Evolutionary conservation across 2,113 vertebrate genomes (phyloP), one percentile per base, ranked within the genome.

Genomic region (Pseudonaja textilis): DNA sequence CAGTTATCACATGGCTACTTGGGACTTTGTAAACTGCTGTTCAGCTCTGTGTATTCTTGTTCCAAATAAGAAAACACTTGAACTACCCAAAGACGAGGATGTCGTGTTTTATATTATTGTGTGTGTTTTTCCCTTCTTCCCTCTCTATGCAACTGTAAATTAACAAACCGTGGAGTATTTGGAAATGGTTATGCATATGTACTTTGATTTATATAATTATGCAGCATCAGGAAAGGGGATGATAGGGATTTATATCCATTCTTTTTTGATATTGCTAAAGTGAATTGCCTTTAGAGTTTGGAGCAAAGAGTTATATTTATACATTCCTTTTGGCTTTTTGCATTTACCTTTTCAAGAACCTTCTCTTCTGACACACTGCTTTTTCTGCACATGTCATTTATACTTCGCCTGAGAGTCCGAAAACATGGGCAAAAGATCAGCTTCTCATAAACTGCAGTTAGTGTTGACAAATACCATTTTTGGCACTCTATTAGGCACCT

Each of bases 61-160:
- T 94, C 96, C 95, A 97, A 96, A 96, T 93, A 96, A 96, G 96
- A 59, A 96, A 96, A 97, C 96, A 98, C 98, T 90, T 97, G 96
- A 97, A 97, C 69, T 97, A 98, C 98, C 98, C 99, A 99, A 98
- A 99, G 98, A 99, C 91, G 18, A 98, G 95, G 96, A 97, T 97
- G 96, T 97, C 97, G 97, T 98, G 96, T 97, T 98, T 98, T 98
- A 97, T 96, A 97, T 95, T 97, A 96, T 94, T 95, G 74, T 94
- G 94, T 97, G 94, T 97, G 97, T 97, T 97, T 97, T 93, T 94
- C 86, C 57, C 96, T 96, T 98, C 97, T 97, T 97, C 98, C 97
- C 97, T 98, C 98, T 99, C 99, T 99, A 99, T 99, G 99, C 99
- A 99, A 98, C 95, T 99, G 99, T 99, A 99, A 97, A 99, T 98